These are phyloP conservation scores for Heliconius eleuchia DNA, from an alignment of 1,140 invertebrate species.

Conservation along the genomic window DNA sequence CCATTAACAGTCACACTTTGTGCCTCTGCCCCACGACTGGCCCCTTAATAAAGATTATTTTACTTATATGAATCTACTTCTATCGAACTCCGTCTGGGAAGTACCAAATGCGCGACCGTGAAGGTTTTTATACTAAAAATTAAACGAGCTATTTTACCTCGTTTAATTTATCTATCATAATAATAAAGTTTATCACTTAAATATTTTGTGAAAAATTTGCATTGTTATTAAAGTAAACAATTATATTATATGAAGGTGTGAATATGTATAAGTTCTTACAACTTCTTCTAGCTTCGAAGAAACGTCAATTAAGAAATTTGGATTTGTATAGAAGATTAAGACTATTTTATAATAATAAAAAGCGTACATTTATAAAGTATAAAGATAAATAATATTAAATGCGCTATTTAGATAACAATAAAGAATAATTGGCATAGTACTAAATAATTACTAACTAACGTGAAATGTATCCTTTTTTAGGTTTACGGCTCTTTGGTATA, in stretches of 20 bases:
- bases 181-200: background rate
- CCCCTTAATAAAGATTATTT: background rate
- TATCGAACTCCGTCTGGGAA: background rate
- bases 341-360: background rate
- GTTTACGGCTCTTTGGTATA: too few species aligned
- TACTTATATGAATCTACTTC: background rate
- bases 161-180: background rate
- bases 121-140: background rate
- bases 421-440: too few species aligned
- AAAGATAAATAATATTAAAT: background rate
- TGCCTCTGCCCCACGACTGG: too few species aligned
- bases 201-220: background rate
- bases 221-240: slow-evolving; percentile 3
- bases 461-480: too few species aligned
- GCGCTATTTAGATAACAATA: slow-evolving; percentile 13
- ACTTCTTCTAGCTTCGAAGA: background rate
- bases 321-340: background rate
- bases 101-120: background rate
- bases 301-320: background rate
- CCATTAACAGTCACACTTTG: too few species aligned
- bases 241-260: background rate
- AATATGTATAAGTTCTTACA: background rate
- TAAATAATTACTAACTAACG: too few species aligned
- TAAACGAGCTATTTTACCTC: background rate
- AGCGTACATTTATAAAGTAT: background rate